Percentiles rank a stretch among this genome's conserved stretches.
Conservation (phyloP, 2,888 invertebrate species). For the Onchidella celtica region DNA sequence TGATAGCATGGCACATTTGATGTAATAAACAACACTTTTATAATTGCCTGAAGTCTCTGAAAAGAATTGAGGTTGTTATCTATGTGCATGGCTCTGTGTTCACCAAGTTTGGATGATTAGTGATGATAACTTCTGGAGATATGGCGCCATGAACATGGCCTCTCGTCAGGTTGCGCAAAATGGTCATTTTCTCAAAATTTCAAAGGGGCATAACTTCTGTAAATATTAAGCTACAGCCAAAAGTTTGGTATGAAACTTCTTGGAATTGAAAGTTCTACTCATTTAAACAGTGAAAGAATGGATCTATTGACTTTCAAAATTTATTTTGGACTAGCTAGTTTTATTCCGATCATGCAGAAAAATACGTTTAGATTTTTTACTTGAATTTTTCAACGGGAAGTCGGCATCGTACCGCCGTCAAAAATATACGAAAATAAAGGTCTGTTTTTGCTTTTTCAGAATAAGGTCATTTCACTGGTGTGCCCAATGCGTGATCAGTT, state of each 20-base stretch:
- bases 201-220: background rate
- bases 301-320: background rate
- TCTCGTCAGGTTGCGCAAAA: background rate
- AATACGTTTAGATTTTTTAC: too few relatives aligned
- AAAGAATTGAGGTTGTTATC: slow-evolving; percentile 6
- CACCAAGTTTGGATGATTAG: background rate
- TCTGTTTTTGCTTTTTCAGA: too few relatives aligned
- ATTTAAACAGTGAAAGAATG: background rate
- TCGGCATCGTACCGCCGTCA: too few relatives aligned
- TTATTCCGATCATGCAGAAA: too few relatives aligned
- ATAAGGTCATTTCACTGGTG: too few relatives aligned
- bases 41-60: background rate
- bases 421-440: too few relatives aligned
- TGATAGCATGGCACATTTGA: background rate
- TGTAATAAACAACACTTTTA: background rate
- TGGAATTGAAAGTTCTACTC: background rate
- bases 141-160: background rate
- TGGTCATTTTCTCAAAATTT: background rate
- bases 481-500: too few relatives aligned
- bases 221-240: background rate
- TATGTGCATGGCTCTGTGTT: background rate
- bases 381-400: too few relatives aligned
- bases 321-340: background rate
- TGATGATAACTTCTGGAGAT: background rate
- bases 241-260: background rate